These are phyloP conservation scores for Prunella fulvescens DNA, from an alignment of 2,113 vertebrate genomes.

Conservation along the genomic window DNA sequence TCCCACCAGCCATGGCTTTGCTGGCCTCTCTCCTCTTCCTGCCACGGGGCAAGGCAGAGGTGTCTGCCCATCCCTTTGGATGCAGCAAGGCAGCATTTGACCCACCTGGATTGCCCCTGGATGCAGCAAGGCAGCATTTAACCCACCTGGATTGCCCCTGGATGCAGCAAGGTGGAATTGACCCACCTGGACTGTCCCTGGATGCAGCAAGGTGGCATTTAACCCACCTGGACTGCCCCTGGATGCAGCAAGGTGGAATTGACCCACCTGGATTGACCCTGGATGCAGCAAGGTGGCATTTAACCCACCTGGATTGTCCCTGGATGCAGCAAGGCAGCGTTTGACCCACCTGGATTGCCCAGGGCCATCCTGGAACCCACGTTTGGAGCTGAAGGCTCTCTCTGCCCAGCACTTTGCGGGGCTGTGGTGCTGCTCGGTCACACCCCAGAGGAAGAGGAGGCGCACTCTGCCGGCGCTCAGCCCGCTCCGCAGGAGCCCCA, in stretches of 20 bases:
- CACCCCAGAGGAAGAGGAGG: neutral
- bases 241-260: no score
- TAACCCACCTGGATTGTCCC: no score
- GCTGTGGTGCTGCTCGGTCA: neutral
- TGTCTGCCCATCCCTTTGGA: rapidly evolving
- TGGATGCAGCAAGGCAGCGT: no score
- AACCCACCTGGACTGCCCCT: no score
- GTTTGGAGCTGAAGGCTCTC: neutral
- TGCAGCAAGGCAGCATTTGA: rapidly evolving
- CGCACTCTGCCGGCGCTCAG: neutral
- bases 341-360: neutral
- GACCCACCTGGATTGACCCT: no score
- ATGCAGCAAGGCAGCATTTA: no score
- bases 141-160: no score
- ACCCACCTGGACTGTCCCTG: no score
- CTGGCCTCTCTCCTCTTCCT: neutral
- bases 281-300: no score
- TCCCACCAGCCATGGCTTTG: rapidly evolving
- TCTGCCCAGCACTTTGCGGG: neutral
- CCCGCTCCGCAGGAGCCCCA: neutral
- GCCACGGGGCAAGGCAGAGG: neutral
- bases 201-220: no score
- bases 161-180: no score
- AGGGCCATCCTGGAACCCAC: neutral
- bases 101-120: neutral